These are phyloP conservation scores for Drosophila rubida DNA, from an alignment of 2,888 invertebrate genomes.

Conservation along the genomic window DNA sequence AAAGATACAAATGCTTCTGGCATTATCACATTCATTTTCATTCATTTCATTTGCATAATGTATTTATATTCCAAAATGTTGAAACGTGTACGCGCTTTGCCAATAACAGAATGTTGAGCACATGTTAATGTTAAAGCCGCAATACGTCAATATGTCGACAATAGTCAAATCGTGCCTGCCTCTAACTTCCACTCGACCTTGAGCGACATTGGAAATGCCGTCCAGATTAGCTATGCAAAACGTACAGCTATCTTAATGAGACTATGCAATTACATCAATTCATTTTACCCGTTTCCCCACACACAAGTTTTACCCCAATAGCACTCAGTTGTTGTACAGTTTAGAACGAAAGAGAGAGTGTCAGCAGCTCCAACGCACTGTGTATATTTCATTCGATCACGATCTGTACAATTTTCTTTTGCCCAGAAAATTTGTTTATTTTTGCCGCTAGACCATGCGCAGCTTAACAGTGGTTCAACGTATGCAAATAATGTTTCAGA, in stretches of 20 bases:
- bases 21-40: conserved; percentile 53
- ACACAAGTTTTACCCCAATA: conserved; percentile 16
- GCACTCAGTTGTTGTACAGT: not conserved
- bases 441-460: not conserved
- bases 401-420: conserved; percentile 19
- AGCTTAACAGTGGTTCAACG: conserved; percentile 18
- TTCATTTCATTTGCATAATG: conserved; percentile 66
- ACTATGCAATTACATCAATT: conserved; percentile 45
- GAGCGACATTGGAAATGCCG: conserved; percentile 69
- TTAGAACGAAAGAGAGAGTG: conserved; percentile 42
- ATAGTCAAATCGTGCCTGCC: not conserved
- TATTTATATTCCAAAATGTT: conserved; percentile 34
- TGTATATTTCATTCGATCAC: conserved; percentile 7
- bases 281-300: conserved; percentile 48
- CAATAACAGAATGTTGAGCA: conserved; percentile 40
- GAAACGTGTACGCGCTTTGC: conserved; percentile 40
- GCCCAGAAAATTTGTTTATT: conserved; percentile 17
- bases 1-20: conserved; percentile 46
- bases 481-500: not conserved
- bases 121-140: conserved; percentile 41
- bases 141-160: conserved; percentile 1
- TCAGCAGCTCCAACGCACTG: not conserved
- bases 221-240: conserved; percentile 40
- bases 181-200: conserved; percentile 48
- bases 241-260: conserved; percentile 10